phyloP scores from a whole-genome alignment of 1,140 invertebrate species.

The Drosophila jambulina region DNA sequence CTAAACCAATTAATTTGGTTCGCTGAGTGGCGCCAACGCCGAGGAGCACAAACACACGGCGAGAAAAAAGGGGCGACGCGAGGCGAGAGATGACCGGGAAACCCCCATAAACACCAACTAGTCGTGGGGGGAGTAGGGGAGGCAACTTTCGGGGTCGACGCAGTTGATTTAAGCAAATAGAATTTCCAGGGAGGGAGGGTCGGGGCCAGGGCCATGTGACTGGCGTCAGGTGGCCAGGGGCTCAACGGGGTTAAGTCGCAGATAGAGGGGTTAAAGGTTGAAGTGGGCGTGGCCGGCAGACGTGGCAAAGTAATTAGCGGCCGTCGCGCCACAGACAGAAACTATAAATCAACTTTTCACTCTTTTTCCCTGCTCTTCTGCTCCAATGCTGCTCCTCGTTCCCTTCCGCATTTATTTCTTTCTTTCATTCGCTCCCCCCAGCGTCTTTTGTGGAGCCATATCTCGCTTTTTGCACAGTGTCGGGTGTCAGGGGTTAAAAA shows the following conservation, averaged over 20 bases:
- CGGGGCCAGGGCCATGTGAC: slow-evolving; percentile 26
- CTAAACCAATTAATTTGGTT: slow-evolving; percentile 55
- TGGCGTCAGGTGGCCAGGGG: slow-evolving; percentile 44
- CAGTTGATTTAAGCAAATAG: slow-evolving; percentile 77
- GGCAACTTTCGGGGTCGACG: slow-evolving; percentile 38
- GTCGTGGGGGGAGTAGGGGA: too few species aligned
- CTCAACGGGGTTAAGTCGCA: slow-evolving; percentile 6
- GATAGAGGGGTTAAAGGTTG: slow-evolving; percentile 11
- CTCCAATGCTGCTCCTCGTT: background rate
- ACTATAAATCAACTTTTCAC: slow-evolving; percentile 79
- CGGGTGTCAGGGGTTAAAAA: slow-evolving; percentile 6
- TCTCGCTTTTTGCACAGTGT: slow-evolving; percentile 5
- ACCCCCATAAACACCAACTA: background rate
- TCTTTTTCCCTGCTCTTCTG: background rate
- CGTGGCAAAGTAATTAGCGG: slow-evolving; percentile 82
- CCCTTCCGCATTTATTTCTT: background rate
- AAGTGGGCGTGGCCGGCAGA: slow-evolving; percentile 64
- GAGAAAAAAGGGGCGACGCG: background rate
- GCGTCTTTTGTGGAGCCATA: slow-evolving; percentile 55
- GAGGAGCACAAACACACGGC: background rate
- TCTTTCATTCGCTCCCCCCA: slow-evolving; percentile 1
- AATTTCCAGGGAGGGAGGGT: background rate
- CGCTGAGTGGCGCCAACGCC: slow-evolving; percentile 7
- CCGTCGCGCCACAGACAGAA: slow-evolving; percentile 73
- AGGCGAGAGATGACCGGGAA: background rate